phyloP scores from a whole-genome alignment of 2,797 vertebrate genomes.

The Crax fasciolata region DNA sequence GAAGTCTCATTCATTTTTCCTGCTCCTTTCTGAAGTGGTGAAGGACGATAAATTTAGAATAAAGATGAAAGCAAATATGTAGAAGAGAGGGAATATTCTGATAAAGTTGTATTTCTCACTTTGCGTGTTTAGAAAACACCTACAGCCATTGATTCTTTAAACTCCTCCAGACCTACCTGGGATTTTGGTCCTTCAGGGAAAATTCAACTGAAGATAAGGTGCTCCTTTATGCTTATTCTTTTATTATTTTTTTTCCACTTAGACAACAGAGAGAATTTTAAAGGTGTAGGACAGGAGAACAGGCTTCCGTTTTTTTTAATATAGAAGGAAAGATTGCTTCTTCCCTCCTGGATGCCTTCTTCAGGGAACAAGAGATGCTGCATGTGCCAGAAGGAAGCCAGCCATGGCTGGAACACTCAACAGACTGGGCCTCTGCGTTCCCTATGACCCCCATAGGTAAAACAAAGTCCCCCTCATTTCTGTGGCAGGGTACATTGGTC shows the following conservation, averaged over 20 bases:
- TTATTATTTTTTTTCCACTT: neutral
- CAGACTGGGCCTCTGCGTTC: neutral
- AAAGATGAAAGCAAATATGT: slow-evolving; percentile 54
- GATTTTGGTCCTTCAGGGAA: slow-evolving; percentile 41
- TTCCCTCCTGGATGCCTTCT: neutral
- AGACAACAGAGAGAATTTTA: slow-evolving; percentile 62
- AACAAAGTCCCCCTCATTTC: neutral
- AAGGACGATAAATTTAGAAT: slow-evolving; percentile 25
- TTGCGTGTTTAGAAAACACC: slow-evolving; percentile 55
- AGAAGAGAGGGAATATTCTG: slow-evolving; percentile 27
- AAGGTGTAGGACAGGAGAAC: slow-evolving; percentile 9
- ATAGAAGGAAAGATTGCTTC: neutral
- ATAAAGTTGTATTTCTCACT: slow-evolving; percentile 44
- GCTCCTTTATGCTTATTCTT: slow-evolving; percentile 27
- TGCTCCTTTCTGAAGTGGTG: neutral
- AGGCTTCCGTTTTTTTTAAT: neutral
- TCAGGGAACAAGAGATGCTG: neutral
- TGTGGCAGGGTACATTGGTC: neutral
- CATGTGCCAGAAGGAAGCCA: neutral
- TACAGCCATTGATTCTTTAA: slow-evolving; percentile 22
- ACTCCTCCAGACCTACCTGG: slow-evolving; percentile 23
- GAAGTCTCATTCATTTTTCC: slow-evolving; percentile 33
- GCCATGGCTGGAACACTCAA: neutral
- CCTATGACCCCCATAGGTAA: neutral
- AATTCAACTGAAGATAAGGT: slow-evolving; percentile 53